Base-by-base conservation (phyloP, 2,113 vertebrate species). In the Gulo gulo region DNA sequence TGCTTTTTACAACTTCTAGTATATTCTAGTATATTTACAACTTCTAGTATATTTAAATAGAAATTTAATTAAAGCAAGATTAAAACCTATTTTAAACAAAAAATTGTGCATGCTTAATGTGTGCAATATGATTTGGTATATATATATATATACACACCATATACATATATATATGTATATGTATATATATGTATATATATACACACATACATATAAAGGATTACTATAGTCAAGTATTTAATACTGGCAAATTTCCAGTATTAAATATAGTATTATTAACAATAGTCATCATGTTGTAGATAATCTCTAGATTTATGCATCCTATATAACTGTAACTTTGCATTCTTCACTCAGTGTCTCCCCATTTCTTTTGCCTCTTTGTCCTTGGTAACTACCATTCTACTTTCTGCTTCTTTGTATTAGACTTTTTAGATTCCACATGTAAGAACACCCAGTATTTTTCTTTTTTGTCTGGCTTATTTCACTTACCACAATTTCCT, bases 61-160 rank as follows among this genome's bases (percentile, higher is more conserved):
- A 93, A 76, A 73, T 89, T 89, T 87, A 94, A 79, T 52, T 88
- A 94, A 82, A 82, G 11, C 18, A 88, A 86, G 3, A 86, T 76
- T 69, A 78, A 94, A 92, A 26, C 0, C 0, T 55, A 67, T 86
- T 21, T 91, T 92, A 14, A 16, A 71, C 61, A 91, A 74, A 63
- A 78, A 9, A 59, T 15, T 93, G 24, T 36, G 45, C 29, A 50
- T 65, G n/a, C 24, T 78, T 86, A 78, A 52, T 29, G 36, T 55
- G 20, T 65, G 52, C 42, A 63, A 55, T 78, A 86, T 84, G 47
- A 86, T 65, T 65, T 52, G 14, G 47, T 84, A 63, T 36, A 39
- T n/a, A 87, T 15, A 50, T 52, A 52, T 16, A 52, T 4, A 16
- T 16, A 52, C 21, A 29, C 15, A 71, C 71, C n/a, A n/a, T n/a